Conservation (phyloP, 2,113 vertebrate species). For the Ondatra zibethicus region DNA sequence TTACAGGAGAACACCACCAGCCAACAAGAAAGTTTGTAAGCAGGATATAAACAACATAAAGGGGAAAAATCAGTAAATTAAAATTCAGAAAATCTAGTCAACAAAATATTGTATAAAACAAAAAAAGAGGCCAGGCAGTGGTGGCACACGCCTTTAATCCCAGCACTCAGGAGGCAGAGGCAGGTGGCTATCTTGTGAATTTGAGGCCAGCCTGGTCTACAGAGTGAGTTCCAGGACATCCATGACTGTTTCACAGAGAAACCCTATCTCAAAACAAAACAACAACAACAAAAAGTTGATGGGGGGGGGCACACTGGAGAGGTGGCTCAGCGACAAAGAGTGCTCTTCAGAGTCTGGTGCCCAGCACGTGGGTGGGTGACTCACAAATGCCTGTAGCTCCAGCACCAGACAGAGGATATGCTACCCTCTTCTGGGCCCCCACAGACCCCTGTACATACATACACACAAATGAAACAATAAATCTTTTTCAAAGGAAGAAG, state of each 20-base stretch:
- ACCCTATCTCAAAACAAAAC: too few relatives aligned
- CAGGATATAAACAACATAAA: background rate
- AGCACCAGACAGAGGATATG: background rate
- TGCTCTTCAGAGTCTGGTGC: background rate
- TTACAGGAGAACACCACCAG: background rate
- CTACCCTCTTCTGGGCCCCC: background rate
- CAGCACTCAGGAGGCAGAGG: too few relatives aligned
- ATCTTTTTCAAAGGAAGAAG: background rate
- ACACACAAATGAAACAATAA: background rate
- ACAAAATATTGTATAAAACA: background rate
- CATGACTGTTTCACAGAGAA: too few relatives aligned
- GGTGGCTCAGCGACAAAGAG: background rate
- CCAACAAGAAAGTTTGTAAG: slow-evolving; percentile 11
- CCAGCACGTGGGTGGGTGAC: background rate
- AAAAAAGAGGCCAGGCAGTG: background rate
- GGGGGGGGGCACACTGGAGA: background rate
- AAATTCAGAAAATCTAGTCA: slow-evolving; percentile 40
- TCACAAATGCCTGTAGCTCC: background rate
- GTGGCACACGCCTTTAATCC: too few relatives aligned
- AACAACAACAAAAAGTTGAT: too few relatives aligned
- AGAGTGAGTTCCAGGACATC: too few relatives aligned
- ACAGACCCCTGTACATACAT: background rate
- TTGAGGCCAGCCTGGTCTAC: too few relatives aligned
- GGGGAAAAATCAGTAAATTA: background rate
- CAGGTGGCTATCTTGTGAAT: too few relatives aligned